Conservation (phyloP, 1,140 invertebrate species). For the Drosophila gunungcola region DNA sequence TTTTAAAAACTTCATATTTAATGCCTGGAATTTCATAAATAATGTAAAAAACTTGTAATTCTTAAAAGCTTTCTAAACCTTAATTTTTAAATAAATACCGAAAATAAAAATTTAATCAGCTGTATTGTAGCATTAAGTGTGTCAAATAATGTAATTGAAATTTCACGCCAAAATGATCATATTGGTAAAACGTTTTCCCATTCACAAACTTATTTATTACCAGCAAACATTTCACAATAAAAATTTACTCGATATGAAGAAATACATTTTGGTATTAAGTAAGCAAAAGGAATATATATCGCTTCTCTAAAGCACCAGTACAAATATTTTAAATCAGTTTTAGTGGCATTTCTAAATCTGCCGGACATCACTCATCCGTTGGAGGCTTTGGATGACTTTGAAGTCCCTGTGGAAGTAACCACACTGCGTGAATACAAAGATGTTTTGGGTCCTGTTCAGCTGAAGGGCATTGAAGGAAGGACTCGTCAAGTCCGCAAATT, state of each 20-base stretch:
- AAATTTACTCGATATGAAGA: background rate
- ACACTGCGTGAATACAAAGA: background rate
- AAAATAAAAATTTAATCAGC: too few relatives aligned
- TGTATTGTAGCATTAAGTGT: background rate
- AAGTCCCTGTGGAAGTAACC: conserved; percentile 33
- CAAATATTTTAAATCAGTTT: background rate
- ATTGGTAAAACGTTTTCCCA: background rate
- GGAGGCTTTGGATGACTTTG: conserved; percentile 23
- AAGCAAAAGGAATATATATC: background rate
- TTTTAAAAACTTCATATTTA: too few relatives aligned
- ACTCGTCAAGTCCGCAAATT: conserved; percentile 21
- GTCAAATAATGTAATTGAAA: conserved; percentile 5
- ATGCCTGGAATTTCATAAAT: background rate
- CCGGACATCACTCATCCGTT: too few relatives aligned
- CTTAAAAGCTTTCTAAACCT: too few relatives aligned
- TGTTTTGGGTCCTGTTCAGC: background rate
- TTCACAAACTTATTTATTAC: background rate
- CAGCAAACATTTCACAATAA: background rate
- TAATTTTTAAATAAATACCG: background rate
- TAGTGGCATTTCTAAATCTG: background rate
- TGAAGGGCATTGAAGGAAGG: conserved; percentile 17
- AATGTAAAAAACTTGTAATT: background rate
- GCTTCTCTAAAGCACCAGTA: too few relatives aligned
- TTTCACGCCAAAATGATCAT: background rate
- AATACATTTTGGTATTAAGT: background rate